phyloP scores from a whole-genome alignment of 1,140 invertebrate genomes.

The Coptotermes formosanus region DNA sequence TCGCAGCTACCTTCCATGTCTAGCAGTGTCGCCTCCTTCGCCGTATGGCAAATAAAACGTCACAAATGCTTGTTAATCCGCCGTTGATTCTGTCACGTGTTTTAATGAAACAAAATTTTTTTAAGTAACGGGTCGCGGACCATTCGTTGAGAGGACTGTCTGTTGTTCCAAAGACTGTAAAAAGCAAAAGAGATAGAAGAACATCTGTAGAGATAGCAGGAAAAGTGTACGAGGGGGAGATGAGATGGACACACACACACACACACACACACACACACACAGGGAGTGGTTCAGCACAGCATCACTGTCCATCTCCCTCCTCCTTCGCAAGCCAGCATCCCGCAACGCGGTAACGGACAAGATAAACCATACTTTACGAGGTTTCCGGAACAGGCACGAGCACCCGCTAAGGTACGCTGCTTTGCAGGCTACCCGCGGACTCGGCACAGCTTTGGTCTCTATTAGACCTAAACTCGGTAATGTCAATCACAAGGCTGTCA shows the following conservation, averaged over 20 bases:
- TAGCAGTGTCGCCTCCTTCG: no score
- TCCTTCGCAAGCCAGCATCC: neutral
- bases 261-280: neutral
- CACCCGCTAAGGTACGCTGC: neutral
- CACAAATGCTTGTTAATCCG: no score
- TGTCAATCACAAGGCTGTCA: no score
- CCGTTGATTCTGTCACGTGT: no score
- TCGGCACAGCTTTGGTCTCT: no score
- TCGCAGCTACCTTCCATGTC: no score
- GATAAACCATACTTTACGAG: conserved; percentile 16
- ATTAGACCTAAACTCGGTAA: no score
- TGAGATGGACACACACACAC: neutral
- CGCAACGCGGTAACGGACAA: neutral
- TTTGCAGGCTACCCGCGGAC: neutral
- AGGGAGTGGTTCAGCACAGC: neutral
- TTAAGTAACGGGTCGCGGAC: neutral
- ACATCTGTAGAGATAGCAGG: neutral
- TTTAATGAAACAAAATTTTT: no score
- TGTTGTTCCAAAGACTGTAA: neutral
- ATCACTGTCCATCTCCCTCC: neutral
- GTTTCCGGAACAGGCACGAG: neutral
- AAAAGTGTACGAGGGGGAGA: neutral
- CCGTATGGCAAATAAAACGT: no score
- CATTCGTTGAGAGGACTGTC: neutral
- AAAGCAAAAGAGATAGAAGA: neutral